Evolutionary conservation across 2,797 vertebrate species (phyloP), one percentile per base, ranked within the genome.

Genomic region (Sebastes wilsoni): DNA sequence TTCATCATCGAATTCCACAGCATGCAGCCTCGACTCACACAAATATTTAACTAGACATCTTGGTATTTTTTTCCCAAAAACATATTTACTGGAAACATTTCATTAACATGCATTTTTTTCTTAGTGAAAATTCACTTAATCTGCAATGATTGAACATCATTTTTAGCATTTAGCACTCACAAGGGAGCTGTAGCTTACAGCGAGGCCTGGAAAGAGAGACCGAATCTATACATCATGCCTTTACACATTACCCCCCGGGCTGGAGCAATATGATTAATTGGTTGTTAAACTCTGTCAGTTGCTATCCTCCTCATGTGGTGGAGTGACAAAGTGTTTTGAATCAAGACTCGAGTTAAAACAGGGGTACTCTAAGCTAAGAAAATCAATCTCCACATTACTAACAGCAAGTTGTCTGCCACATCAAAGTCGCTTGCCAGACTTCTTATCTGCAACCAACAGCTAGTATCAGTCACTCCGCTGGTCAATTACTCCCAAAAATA

Each of bases 391-490:
- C 42, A 56, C 81, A 75, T 88, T 81, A 84, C 65, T 79, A 83
- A 82, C 54, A 86, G 46, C 75, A 74, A 81, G 74, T 74, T 87
- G 85, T 88, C 87, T 86, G 56, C 77, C 54, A 61, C 83, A 83
- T 91, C 86, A 87, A 75, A 88, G 83, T 62, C n/a, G 20, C 68
- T 83, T 72, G 66, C 64, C 69, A 75, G 77, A 82, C 80, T 84
- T 79, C 78, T 85, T 88, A 92, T 92, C 89, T 82, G 55, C 72
- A 77, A 79, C 79, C 68, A 86, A 71, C 88, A 91, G 80, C 83
- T 70, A 73, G 64, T 65, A 85, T 88, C 79, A 86, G 64, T 87
- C 83, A 73, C 69, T 79, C 70, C 46, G 59, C 65, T 76, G 77
- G 69, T 85, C 77, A 46, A 88, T 88, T 81, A 80, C 88, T 81